Evolutionary conservation across 2,888 invertebrate species (phyloP).

Genomic region (Agrypnus murinus): DNA sequence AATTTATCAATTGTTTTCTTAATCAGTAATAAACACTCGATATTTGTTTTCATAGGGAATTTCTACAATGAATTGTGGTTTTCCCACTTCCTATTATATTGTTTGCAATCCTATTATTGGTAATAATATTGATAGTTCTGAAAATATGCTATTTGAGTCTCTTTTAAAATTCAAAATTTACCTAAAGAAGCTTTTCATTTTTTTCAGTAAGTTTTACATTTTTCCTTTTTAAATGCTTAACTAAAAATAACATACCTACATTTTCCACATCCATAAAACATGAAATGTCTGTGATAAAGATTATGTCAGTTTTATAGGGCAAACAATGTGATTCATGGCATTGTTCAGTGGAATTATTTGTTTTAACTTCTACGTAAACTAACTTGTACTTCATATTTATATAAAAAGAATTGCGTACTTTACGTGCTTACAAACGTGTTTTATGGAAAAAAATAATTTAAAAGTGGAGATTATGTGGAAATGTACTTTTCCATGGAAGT

Average conservation of each 20-base stretch:
- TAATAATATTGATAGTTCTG: no score
- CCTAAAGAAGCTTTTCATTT: neutral
- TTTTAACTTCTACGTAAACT: slow-evolving; percentile 37
- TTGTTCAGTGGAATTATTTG: slow-evolving; percentile 44
- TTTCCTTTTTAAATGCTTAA: no score
- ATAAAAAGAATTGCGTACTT: slow-evolving; percentile 16
- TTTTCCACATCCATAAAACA: slow-evolving; percentile 26
- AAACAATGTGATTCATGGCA: slow-evolving; percentile 45
- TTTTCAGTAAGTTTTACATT: neutral
- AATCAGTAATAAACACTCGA: neutral
- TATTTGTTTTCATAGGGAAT: neutral
- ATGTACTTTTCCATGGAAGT: neutral
- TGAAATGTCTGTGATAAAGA: slow-evolving; percentile 30
- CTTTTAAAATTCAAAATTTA: no score
- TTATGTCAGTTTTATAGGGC: slow-evolving; percentile 37
- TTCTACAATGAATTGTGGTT: neutral
- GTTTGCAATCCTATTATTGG: neutral
- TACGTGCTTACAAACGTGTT: no score
- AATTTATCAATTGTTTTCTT: neutral
- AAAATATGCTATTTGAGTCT: no score
- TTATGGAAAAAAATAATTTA: no score
- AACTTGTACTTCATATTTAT: slow-evolving; percentile 31
- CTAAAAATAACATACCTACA: slow-evolving; percentile 18
- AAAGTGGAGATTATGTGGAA: no score
- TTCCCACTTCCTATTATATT: slow-evolving; percentile 1